Percentiles rank a stretch among this genome's conserved stretches.
phyloP scores from a whole-genome alignment of 2,888 invertebrate species.

The Scaeva pyrastri region DNA sequence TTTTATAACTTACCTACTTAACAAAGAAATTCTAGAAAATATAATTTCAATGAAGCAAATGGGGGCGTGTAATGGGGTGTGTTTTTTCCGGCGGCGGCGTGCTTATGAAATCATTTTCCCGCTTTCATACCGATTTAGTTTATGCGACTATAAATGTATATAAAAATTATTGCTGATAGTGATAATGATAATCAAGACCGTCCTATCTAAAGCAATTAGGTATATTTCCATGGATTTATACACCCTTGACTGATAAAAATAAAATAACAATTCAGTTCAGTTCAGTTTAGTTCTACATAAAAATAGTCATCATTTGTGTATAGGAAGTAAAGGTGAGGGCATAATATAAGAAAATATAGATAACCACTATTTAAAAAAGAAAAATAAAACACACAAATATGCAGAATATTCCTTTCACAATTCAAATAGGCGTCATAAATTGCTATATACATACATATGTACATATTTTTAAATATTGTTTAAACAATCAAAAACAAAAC shows the following conservation, averaged over 20 bases:
- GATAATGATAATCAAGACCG: conserved; percentile 2
- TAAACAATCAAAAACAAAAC: not conserved
- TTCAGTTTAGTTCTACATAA: not conserved
- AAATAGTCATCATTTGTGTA: not conserved
- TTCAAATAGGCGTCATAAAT: conserved; percentile 5
- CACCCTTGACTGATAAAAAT: conserved; percentile 29
- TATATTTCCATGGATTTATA: conserved; percentile 24
- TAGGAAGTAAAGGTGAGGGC: not conserved
- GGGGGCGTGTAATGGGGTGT: conserved; percentile 36
- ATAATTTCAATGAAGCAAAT: not conserved
- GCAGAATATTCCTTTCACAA: not conserved
- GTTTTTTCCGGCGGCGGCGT: not conserved
- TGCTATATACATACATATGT: too few species aligned
- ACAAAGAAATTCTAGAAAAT: not conserved
- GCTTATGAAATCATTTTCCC: conserved; percentile 1
- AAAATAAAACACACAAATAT: not conserved
- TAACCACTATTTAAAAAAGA: not conserved
- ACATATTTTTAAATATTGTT: too few species aligned
- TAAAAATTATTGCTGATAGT: not conserved
- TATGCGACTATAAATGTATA: not conserved
- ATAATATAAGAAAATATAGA: not conserved
- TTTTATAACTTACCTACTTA: not conserved
- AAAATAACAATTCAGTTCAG: not conserved
- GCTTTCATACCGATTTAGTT: not conserved
- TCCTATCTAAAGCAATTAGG: conserved; percentile 14